Base-by-base conservation (phyloP, 1,140 invertebrate species). In the Druon quercuslanigerum region DNA sequence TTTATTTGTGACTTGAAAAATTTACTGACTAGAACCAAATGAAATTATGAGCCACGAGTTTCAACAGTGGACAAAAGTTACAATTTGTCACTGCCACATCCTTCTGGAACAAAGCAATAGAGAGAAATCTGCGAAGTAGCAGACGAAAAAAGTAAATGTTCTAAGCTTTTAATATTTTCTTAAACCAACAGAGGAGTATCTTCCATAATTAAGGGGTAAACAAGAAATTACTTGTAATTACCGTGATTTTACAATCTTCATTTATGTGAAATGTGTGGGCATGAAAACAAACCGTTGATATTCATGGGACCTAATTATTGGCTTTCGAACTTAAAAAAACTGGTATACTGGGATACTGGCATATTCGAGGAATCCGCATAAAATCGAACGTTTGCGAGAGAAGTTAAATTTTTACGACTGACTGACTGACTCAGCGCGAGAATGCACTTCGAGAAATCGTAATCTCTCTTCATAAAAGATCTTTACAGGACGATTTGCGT, bases 351-450 rank as follows among this genome's bases (percentile, higher is more conserved):
- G 14, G 56, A 7, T 40, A 13, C 25, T 54, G 50, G 72, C 70
- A 33, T 72, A 80, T 84, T 84, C 79, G 74, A 46, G 51, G 83
- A 84, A 84, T 79, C 52, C 83, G 80, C 79, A 81, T 81, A 82
- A 82, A 78, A 74, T 73, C 70, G 74, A 73, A 51, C 73, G 51
- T 71, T 79, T 52, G 20, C 73, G 79, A 81, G 78, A 81, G 76
- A 71, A 79, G 79, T 71, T 77, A 73, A 76, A 51, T 76, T 84
- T 84, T 66, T 66, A 66, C 60, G 60, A 82, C 79, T 79, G 74
- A 50, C 79, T 79, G 74, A 50, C 74, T 79, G 66, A 77, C 73
- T 76, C 60, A 75, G 50, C 73, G 16, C 51, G 50, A 74, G 46
- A 70, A 70, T 73, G 54, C 73, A 66, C 73, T 50, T 51, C 16